phyloP scores from a whole-genome alignment of 2,113 vertebrate genomes.

The Pedetes capensis region DNA sequence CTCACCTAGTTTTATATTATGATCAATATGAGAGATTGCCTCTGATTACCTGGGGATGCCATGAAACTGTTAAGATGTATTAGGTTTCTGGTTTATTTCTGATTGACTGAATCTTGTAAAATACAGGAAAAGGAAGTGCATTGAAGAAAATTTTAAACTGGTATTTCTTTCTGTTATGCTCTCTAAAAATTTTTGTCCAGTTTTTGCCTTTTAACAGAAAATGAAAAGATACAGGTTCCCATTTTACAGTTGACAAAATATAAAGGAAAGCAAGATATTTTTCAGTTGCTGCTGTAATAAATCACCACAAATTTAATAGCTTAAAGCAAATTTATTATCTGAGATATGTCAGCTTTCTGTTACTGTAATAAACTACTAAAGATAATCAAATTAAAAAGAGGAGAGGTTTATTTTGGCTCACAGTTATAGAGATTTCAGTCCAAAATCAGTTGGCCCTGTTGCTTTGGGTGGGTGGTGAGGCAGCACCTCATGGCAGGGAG shows the following conservation, averaged over 20 bases:
- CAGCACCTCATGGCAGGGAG: neutral
- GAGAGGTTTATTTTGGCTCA: neutral
- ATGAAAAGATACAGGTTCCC: neutral
- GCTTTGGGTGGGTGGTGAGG: neutral
- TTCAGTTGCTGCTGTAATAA: neutral
- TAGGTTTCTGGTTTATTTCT: conserved; percentile 76
- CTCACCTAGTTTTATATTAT: conserved; percentile 77
- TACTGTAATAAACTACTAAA: neutral
- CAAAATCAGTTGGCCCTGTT: neutral
- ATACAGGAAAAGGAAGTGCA: neutral
- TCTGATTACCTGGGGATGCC: conserved; percentile 75
- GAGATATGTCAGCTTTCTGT: neutral
- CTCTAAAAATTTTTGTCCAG: neutral
- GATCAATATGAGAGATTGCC: conserved; percentile 77
- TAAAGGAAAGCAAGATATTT: neutral
- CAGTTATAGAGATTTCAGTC: neutral
- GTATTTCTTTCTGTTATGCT: neutral
- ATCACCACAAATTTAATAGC: neutral
- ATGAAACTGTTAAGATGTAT: conserved; percentile 68
- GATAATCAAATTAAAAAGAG: neutral
- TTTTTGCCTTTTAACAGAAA: conserved; percentile 8
- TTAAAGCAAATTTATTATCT: conserved; percentile 20
- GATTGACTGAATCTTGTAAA: conserved; percentile 73
- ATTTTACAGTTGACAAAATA: neutral
- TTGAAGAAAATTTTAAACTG: conserved; percentile 37